Conservation (phyloP, 64 coral and sea anemone genomes). For the Montipora cactus region DNA sequence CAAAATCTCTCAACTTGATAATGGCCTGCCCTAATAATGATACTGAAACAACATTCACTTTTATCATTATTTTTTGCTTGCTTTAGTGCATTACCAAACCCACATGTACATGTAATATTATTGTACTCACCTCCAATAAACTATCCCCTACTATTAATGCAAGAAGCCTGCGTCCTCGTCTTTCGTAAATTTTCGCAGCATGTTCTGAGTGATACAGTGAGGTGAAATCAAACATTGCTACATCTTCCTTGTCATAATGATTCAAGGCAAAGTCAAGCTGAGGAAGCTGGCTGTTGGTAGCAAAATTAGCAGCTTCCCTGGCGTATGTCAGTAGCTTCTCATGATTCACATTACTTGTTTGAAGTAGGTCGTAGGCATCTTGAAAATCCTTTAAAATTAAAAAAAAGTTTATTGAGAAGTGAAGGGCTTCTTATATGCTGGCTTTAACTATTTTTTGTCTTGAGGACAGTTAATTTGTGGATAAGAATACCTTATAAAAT, state of each 20-base stretch:
- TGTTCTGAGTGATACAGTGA: slow-evolving; percentile 94
- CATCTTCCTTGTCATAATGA: slow-evolving; percentile 89
- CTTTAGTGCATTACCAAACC: background rate
- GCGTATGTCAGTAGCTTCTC: slow-evolving; percentile 83
- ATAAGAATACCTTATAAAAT: too few species aligned
- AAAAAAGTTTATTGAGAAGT: too few species aligned
- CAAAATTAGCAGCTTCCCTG: slow-evolving; percentile 91
- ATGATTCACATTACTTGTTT: slow-evolving; percentile 89
- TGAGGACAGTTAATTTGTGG: too few species aligned
- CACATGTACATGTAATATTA: background rate
- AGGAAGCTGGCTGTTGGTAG: slow-evolving; percentile 87
- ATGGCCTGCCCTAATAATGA: too few species aligned
- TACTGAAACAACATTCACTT: too few species aligned
- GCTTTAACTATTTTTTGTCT: too few species aligned
- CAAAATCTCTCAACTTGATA: too few species aligned
- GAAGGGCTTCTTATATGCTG: too few species aligned
- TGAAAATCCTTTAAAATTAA: slow-evolving; percentile 49
- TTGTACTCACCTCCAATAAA: slow-evolving; percentile 83
- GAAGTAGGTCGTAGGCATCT: slow-evolving; percentile 93
- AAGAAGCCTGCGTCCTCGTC: slow-evolving; percentile 74
- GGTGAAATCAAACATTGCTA: slow-evolving; percentile 99
- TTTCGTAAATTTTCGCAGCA: slow-evolving; percentile 91
- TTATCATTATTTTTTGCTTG: too few species aligned
- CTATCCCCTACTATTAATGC: slow-evolving; percentile 91
- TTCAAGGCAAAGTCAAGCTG: slow-evolving; percentile 90